Conservation (phyloP, 2,888 invertebrate species). For the Ctenicera cuprea region DNA sequence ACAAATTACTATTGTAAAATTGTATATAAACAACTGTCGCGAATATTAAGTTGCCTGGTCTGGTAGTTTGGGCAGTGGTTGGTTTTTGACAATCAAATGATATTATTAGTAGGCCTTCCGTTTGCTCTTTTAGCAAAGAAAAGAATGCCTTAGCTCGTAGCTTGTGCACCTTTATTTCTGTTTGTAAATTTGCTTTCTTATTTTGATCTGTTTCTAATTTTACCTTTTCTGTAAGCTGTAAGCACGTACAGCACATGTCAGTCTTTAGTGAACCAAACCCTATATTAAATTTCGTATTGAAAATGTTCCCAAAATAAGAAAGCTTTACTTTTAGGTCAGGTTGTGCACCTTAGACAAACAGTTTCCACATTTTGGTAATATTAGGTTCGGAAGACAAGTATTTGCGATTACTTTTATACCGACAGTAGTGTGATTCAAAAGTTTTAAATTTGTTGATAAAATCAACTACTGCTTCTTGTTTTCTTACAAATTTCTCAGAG, state of each 20-base stretch:
- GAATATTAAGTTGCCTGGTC: slow-evolving; percentile 63
- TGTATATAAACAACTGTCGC: slow-evolving; percentile 61
- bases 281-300: slow-evolving; percentile 51
- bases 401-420: background rate
- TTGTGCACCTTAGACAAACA: background rate
- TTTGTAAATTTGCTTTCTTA: background rate
- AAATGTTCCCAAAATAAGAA: slow-evolving; percentile 56
- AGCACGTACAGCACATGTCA: slow-evolving; percentile 8
- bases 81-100: slow-evolving; percentile 64
- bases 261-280: slow-evolving; percentile 1
- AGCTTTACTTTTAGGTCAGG: slow-evolving; percentile 23
- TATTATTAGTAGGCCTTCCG: slow-evolving; percentile 53
- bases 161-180: slow-evolving; percentile 50
- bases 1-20: slow-evolving; percentile 60
- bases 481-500: background rate
- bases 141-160: slow-evolving; percentile 58
- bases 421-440: background rate
- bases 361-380: background rate
- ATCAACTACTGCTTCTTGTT: background rate
- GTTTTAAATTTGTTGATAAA: background rate
- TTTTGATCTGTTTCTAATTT: background rate
- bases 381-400: background rate
- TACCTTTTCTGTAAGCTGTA: background rate
- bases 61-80: slow-evolving; percentile 60
- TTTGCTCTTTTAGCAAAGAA: slow-evolving; percentile 51